Conservation (phyloP, 1,140 invertebrate species). For the Calycopis cecrops region DNA sequence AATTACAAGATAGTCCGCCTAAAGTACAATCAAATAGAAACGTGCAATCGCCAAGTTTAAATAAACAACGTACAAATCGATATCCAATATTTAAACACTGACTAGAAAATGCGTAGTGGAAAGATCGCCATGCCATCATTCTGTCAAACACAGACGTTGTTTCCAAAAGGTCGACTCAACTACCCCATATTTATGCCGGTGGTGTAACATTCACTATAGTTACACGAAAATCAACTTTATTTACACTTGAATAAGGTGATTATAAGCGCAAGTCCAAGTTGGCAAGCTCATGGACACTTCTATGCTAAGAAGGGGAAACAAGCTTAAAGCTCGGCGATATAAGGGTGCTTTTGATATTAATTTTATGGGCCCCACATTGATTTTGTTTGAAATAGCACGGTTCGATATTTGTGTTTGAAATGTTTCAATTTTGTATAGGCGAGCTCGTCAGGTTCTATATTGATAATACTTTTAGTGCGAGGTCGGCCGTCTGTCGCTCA, state of each 20-base stretch:
- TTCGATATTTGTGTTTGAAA: background rate
- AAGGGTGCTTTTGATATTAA: conserved; percentile 21
- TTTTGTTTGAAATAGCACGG: conserved; percentile 21
- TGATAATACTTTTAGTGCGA: too few relatives aligned
- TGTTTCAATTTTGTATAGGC: background rate
- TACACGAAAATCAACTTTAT: conserved; percentile 29
- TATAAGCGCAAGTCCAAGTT: conserved; percentile 18
- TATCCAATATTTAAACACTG: background rate
- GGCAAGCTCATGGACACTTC: conserved; percentile 17
- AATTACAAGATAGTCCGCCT: too few relatives aligned
- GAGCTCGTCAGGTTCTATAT: background rate
- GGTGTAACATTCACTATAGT: conserved; percentile 7
- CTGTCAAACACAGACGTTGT: conserved; percentile 54
- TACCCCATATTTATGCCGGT: conserved; percentile 24
- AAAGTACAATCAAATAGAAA: too few relatives aligned
- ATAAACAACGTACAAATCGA: too few relatives aligned
- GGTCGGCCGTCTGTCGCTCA: too few relatives aligned
- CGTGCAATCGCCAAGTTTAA: too few relatives aligned
- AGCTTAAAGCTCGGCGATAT: conserved; percentile 9
- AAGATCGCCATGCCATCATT: conserved; percentile 7
- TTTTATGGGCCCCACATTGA: conserved; percentile 15
- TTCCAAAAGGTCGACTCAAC: conserved; percentile 47
- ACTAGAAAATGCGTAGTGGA: background rate
- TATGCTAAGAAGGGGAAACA: conserved; percentile 15
- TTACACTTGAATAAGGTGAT: background rate